Base-by-base conservation (phyloP, 2,888 invertebrate species). In the Andrena chrysosceles region DNA sequence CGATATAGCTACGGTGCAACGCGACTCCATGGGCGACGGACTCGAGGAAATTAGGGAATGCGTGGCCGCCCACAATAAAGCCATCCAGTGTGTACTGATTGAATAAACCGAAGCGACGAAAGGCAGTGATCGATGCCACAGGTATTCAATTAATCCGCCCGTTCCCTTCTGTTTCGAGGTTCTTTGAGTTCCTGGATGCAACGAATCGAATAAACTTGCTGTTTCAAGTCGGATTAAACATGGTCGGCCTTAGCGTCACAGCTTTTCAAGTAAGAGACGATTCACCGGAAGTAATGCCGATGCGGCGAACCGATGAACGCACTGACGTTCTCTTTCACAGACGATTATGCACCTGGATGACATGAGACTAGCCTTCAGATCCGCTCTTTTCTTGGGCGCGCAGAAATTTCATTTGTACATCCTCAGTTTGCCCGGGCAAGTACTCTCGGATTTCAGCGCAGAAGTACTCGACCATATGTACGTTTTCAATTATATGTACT, bases 31-130 rank as follows among this genome's bases (percentile, higher is more conserved):
- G 10, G 54, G 8, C 48, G 0, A 33, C 23, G 33, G 5, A 3
- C 13, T 33, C 16, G n/a, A 49, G 23, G 20, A 52, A 8, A 33
- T 77, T 13, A 66, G 16, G 16, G 10, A 49, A 5, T 77, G 74
- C 3, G 29, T 67, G 20, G n/a, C 20, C 6, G 35, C 16, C 0
- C 74, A 77, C 49, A 8, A 74, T 29, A 52, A 60, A 66, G 74
- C 74, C 2, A 60, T 77, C 23, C n/a, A 74, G 77, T 77, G 60
- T n/a, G 77, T 66, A 77, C 10, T 10, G 7, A 23, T 68, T n/a
- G 42, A 72, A 7, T 26, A 48, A 29, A n/a, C 3, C 6, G 16
- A 13, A n/a, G 26, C n/a, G 2, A 70, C 42, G 2, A 8, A 42
- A 13, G 31, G 7, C 1, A 31, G 16, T 13, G 8, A 16, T 35